A percentile compares a stretch with the other conserved stretches of the same genome.
These are phyloP conservation scores for Heliconius cydno DNA, from an alignment of 2,888 invertebrate species.

Conservation along the genomic window DNA sequence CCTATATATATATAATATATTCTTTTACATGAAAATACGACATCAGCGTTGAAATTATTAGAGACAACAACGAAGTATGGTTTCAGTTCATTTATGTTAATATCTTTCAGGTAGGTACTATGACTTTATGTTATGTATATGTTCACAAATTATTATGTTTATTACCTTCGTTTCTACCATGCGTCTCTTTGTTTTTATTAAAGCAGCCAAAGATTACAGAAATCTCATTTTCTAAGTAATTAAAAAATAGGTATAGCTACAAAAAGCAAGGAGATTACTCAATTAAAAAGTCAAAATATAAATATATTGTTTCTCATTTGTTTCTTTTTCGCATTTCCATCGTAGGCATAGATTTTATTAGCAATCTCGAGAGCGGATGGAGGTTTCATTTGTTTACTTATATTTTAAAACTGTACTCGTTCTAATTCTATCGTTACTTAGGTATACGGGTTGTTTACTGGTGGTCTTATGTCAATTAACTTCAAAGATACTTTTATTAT, in stretches of 20 bases:
- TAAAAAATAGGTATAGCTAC: background rate
- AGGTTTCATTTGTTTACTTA: background rate
- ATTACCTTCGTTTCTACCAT: background rate
- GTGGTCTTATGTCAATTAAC: slow-evolving; percentile 10
- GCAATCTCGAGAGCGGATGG: background rate
- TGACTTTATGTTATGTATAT: background rate
- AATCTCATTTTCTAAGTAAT: slow-evolving; percentile 3
- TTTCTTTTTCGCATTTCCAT: slow-evolving; percentile 1
- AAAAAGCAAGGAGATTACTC: background rate
- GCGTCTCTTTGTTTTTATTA: background rate
- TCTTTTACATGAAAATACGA: background rate
- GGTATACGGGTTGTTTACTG: background rate
- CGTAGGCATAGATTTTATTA: slow-evolving; percentile 2
- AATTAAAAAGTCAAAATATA: background rate
- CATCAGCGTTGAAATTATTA: background rate
- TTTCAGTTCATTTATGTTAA: slow-evolving; percentile 3
- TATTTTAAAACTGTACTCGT: slow-evolving; percentile 1
- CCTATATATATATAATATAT: background rate
- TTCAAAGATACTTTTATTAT: slow-evolving; percentile 5
- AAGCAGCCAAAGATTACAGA: background rate
- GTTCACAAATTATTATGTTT: background rate
- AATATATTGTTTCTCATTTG: background rate
- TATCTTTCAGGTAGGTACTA: background rate
- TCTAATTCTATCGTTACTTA: background rate
- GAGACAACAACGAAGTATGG: slow-evolving; percentile 4